Percentiles rank a stretch among this genome's conserved stretches.
These are phyloP conservation scores for Probaryconus sp. DNA, from an alignment of 1,140 invertebrate species.

Conservation along the genomic window DNA sequence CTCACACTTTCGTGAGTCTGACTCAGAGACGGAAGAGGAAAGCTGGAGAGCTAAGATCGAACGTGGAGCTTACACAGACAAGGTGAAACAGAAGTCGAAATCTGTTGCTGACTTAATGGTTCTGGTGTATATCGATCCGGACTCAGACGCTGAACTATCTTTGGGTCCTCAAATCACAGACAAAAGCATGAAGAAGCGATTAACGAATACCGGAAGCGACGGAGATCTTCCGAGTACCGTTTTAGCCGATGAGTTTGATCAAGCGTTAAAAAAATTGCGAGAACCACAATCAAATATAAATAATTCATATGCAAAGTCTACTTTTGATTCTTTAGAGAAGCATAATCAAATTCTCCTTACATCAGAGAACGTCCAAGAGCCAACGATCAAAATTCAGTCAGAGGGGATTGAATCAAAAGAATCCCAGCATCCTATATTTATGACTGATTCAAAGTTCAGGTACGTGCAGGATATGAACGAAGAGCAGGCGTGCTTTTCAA, in stretches of 20 bases:
- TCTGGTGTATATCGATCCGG: constrained; percentile 85
- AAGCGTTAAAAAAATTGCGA: constrained; percentile 79
- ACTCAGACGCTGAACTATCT: constrained; percentile 81
- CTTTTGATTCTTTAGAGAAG: constrained; percentile 41
- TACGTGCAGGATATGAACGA: neutral
- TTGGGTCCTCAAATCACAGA: constrained; percentile 70
- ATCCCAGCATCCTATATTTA: constrained; percentile 57
- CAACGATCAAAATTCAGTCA: constrained; percentile 50
- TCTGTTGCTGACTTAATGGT: constrained; percentile 87
- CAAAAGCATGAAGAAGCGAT: constrained; percentile 66
- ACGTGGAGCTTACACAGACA: constrained; percentile 82
- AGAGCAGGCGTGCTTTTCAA: constrained; percentile 49
- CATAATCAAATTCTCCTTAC: constrained; percentile 16
- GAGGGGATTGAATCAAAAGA: constrained; percentile 60
- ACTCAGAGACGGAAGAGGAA: constrained; percentile 84
- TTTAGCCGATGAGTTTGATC: constrained; percentile 79
- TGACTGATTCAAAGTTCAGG: constrained; percentile 18
- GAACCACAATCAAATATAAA: constrained; percentile 59
- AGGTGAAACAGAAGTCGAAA: constrained; percentile 85
- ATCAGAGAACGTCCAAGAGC: neutral
- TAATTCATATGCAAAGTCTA: constrained; percentile 29
- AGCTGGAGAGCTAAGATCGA: constrained; percentile 82
- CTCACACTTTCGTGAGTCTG: constrained; percentile 73
- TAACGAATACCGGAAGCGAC: constrained; percentile 77
- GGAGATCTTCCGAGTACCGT: constrained; percentile 78